Evolutionary conservation across 2,797 vertebrate species (phyloP).

Genomic region (Phoxinus dragarum): DNA sequence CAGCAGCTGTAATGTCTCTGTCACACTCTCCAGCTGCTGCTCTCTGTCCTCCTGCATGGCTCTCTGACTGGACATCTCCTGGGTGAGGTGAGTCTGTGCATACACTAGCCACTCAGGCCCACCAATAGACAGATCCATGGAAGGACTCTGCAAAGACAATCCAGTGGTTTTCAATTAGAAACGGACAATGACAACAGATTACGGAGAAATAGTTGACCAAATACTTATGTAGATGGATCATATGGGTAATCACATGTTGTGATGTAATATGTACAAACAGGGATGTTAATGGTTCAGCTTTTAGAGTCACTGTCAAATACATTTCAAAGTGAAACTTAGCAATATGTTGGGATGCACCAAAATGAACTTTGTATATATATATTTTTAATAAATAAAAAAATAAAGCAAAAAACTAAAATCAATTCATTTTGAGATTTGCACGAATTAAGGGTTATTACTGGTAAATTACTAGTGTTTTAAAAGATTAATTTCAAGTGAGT

Average conservation of each 20-base stretch:
- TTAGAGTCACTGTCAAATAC: not conserved
- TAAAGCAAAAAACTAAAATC: not conserved
- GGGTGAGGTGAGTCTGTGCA: constrained; percentile 91
- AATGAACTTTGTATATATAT: not conserved
- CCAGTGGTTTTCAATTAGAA: not conserved
- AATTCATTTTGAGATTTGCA: not conserved
- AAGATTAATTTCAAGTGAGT: not conserved
- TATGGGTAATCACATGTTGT: not conserved
- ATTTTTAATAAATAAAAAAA: not conserved
- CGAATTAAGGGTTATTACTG: not conserved
- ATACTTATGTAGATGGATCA: not conserved
- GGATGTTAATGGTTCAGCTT: not conserved
- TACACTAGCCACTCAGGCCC: constrained; percentile 92
- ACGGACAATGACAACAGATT: constrained; percentile 21
- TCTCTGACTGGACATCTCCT: constrained; percentile 86
- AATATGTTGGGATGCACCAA: not conserved
- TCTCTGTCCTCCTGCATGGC: constrained; percentile 89
- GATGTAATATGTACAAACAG: not conserved
- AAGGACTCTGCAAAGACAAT: constrained; percentile 80
- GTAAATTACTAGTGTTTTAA: not conserved
- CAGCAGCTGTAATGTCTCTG: constrained; percentile 91
- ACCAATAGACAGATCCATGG: constrained; percentile 88
- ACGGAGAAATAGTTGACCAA: not conserved
- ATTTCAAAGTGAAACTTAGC: not conserved
- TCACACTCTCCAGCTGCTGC: constrained; percentile 90